Percentiles rank a stretch among this genome's conserved stretches.
phyloP scores from a whole-genome alignment of 2,113 vertebrate species.

The Pedionomus torquatus region DNA sequence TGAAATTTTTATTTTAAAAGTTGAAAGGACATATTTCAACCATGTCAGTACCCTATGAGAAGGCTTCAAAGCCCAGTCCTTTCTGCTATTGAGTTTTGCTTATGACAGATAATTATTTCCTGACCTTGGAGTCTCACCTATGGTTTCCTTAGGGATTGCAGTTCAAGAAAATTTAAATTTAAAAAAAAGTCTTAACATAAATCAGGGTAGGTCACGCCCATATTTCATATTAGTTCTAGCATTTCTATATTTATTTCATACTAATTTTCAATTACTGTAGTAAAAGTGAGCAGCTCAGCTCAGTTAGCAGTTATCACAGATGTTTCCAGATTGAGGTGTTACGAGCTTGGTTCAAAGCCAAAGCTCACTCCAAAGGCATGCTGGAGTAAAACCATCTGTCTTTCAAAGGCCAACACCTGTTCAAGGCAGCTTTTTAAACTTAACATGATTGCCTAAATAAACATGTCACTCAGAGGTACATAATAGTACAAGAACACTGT shows the following conservation, averaged over 20 bases:
- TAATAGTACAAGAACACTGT: not conserved
- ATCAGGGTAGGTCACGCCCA: not conserved
- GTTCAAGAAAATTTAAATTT: not conserved
- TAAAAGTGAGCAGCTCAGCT: not conserved
- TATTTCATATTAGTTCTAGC: not conserved
- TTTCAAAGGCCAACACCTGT: conserved; percentile 15
- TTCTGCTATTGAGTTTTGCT: not conserved
- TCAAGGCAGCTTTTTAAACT: not conserved
- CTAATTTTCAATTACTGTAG: not conserved
- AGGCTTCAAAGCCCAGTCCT: not conserved
- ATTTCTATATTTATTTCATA: not conserved
- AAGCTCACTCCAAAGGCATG: not conserved
- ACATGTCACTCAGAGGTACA: rapidly evolving
- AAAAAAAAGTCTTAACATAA: not conserved
- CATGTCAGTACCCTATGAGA: not conserved
- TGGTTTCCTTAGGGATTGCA: not conserved
- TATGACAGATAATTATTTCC: conserved; percentile 16
- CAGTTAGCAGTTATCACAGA: not conserved
- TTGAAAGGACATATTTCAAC: not conserved
- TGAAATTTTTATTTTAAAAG: conserved; percentile 5
- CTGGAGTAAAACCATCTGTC: conserved; percentile 12
- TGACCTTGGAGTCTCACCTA: not conserved
- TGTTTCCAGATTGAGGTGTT: conserved; percentile 18
- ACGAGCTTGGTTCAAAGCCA: conserved; percentile 23
- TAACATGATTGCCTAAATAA: not conserved